A percentile compares a stretch with the other conserved stretches of the same genome.
phyloP scores from a whole-genome alignment of 2,888 invertebrate species.

The Alcis repandata region DNA sequence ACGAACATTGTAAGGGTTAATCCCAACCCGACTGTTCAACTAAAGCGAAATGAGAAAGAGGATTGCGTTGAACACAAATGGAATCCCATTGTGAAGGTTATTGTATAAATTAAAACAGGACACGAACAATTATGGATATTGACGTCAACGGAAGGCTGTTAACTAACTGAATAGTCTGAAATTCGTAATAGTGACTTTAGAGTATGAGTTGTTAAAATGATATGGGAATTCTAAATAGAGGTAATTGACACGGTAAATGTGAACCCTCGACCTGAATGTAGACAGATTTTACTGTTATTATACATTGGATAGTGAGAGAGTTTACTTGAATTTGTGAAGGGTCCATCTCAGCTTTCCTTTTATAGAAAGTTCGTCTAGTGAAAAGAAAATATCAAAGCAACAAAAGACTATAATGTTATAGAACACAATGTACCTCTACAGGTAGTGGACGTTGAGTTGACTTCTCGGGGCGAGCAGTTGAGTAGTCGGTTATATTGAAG shows the following conservation, averaged over 20 bases:
- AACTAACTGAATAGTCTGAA: slow-evolving; percentile 45
- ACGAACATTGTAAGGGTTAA: slow-evolving; percentile 8
- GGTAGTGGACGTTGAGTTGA: too few species aligned
- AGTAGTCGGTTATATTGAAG: too few species aligned
- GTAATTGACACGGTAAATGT: slow-evolving; percentile 11
- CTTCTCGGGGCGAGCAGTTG: too few species aligned
- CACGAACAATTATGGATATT: slow-evolving; percentile 50
- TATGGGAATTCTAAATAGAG: slow-evolving; percentile 35
- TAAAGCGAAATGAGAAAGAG: slow-evolving; percentile 28
- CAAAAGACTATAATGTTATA: too few species aligned
- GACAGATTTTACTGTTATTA: neutral
- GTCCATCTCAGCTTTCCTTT: neutral
- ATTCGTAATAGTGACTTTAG: slow-evolving; percentile 38
- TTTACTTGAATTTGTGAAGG: neutral
- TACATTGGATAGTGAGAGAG: neutral
- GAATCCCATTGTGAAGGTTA: slow-evolving; percentile 39
- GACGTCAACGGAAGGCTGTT: slow-evolving; percentile 55
- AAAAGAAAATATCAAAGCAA: too few species aligned
- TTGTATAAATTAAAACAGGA: slow-evolving; percentile 53
- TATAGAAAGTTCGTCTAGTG: too few species aligned
- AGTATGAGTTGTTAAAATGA: slow-evolving; percentile 35
- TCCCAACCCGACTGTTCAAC: slow-evolving; percentile 8
- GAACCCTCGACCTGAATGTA: neutral
- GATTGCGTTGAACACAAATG: slow-evolving; percentile 16
- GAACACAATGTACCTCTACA: too few species aligned